Conservation (phyloP, 2,113 vertebrate species). For the Phrynosoma platyrhinos region DNA sequence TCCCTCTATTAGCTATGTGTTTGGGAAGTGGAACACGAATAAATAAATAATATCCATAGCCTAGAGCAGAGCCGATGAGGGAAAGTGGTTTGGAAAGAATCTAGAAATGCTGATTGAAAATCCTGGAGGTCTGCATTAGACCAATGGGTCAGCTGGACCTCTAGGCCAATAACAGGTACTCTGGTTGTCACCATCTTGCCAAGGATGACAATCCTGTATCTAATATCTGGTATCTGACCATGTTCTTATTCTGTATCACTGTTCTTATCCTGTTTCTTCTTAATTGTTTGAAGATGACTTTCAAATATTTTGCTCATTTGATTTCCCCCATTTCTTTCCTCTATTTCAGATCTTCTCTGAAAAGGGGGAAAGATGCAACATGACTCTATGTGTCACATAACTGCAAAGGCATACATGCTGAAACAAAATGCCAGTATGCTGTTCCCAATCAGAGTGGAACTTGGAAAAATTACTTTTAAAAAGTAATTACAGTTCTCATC, state of each 20-base stretch:
- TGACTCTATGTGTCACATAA: background rate
- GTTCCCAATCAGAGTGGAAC: background rate
- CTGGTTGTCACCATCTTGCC: background rate
- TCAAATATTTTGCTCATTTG: background rate
- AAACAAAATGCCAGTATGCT: background rate
- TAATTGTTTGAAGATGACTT: background rate
- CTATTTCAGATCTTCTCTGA: background rate
- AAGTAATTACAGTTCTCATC: no score
- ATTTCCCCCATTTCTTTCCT: no score
- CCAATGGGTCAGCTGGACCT: background rate
- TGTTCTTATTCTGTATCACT: background rate
- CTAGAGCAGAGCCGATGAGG: background rate
- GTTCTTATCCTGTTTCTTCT: no score
- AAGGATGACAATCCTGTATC: background rate
- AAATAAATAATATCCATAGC: background rate
- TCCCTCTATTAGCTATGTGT: background rate
- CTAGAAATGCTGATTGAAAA: background rate
- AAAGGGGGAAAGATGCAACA: no score
- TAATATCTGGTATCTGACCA: background rate
- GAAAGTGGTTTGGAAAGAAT: background rate
- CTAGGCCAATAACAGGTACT: background rate
- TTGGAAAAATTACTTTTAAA: no score
- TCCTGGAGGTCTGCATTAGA: no score
- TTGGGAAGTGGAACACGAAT: background rate
- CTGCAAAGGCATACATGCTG: background rate